Evolutionary conservation across 1,140 invertebrate genomes (phyloP), one percentile per base, ranked within the genome.

Genomic region (Meloidogyne floridensis): DNA sequence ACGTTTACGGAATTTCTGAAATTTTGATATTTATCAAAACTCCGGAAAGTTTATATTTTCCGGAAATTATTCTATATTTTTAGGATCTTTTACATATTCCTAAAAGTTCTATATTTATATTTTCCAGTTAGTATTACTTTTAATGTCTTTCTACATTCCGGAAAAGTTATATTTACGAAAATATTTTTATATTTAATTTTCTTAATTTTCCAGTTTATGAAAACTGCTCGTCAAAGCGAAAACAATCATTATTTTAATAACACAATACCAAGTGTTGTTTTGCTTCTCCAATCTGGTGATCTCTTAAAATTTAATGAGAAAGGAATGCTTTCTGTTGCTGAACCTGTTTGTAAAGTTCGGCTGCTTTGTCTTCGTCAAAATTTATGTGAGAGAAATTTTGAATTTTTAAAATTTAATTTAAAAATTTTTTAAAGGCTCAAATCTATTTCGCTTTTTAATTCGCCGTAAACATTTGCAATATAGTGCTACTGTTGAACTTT

Each of bases 291-390:
- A 54, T 32, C 75, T 20, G 75, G 69, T n/a, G 75, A 77, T 69
- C 56, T 65, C 9, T 77, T 77, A 43, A 77, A 69, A 18, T 56
- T 77, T 56, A n/a, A 77, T 43, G 42, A 77, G 7, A 56, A 77
- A 7, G 75, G n/a, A 15, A 77, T 15, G 3, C 42, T 77, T 54
- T 9, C 11, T 56, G 75, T 77, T 54, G 32, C 53, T 13, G 75
- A 53, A 69, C 13, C 15, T n/a, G 75, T 77, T 69, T 42, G 56
- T 8, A 56, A 77, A n/a, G 69, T 69, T 11, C 32, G 18, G 0
- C 43, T 77, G 4, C 43, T 77, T 69, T 77, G 75, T 77, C 43
- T 77, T 56, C 13, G 75, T 6, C 56, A 77, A n/a, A 77, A 77
- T 77, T 77, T 77, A 69, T 77, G 75, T 77, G 3, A 77, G 43